Evolutionary conservation across 2,113 vertebrate species (phyloP).

Genomic region (Psephotus haematonotus): DNA sequence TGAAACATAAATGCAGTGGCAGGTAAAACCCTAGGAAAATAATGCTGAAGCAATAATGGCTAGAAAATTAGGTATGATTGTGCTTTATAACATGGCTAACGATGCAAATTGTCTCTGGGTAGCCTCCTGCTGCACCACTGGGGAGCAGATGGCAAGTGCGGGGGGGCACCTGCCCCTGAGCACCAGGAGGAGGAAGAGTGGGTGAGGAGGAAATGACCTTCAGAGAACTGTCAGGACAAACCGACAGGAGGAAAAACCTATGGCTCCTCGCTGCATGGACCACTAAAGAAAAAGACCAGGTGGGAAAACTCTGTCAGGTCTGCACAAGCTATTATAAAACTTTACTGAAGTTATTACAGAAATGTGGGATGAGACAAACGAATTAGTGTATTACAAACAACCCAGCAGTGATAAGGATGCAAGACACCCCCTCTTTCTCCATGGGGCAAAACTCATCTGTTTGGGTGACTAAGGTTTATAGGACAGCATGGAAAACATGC

Average conservation of each 20-base stretch:
- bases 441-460: background rate
- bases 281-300: background rate
- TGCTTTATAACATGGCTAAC: rapidly evolving
- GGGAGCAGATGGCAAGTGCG: background rate
- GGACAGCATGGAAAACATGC: rapidly evolving
- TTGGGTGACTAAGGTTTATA: background rate
- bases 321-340: background rate
- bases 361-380: background rate
- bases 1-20: background rate
- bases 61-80: background rate
- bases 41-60: background rate
- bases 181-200: background rate
- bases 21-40: background rate
- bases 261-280: rapidly evolving
- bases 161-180: background rate
- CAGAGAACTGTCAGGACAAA: background rate
- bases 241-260: background rate
- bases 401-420: background rate
- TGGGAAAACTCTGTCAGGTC: background rate
- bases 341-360: background rate
- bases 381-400: no score
- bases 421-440: background rate
- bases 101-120: background rate
- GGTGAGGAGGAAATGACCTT: background rate
- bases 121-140: background rate